phyloP scores from a whole-genome alignment of 2,888 invertebrate genomes.

The Scotopteryx bipunctaria region DNA sequence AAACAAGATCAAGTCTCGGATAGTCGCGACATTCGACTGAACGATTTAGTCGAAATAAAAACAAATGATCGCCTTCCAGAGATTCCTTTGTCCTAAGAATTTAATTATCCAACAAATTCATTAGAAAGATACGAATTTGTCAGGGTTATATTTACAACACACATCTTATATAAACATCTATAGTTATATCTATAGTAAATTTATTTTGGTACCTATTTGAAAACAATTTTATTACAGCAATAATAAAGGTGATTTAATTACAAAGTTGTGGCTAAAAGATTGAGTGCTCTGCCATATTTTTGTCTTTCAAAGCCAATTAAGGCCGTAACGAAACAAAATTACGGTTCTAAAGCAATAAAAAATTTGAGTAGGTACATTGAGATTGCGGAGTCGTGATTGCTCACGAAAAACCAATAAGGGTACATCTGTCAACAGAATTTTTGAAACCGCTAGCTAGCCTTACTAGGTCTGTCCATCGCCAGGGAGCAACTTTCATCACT shows the following conservation, averaged over 20 bases:
- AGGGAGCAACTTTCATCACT: conserved; percentile 72
- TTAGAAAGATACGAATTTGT: conserved; percentile 69
- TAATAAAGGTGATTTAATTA: conserved; percentile 29
- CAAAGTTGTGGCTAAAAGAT: conserved; percentile 30
- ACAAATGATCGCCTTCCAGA: conserved; percentile 42
- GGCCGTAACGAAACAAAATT: conserved; percentile 23
- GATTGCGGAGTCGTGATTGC: conserved; percentile 12
- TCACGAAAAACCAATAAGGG: conserved; percentile 43
- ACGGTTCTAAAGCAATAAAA: conserved; percentile 22
- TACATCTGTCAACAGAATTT: conserved; percentile 59
- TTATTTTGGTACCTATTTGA: conserved; percentile 14
- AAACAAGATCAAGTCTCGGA: conserved; percentile 58
- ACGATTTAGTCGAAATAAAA: conserved; percentile 63
- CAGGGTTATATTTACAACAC: conserved; percentile 41
- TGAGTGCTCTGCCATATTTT: conserved; percentile 24
- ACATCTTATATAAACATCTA: neutral
- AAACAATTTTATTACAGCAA: conserved; percentile 22
- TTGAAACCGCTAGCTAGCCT: conserved; percentile 33
- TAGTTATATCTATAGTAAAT: neutral
- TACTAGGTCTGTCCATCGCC: conserved; percentile 43
- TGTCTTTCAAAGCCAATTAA: conserved; percentile 27
- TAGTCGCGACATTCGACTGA: conserved; percentile 63
- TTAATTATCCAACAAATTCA: conserved; percentile 66
- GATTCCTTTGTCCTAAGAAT: conserved; percentile 57
- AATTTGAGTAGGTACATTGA: conserved; percentile 8